These are phyloP conservation scores for Rhabditoides inermis DNA, from an alignment of 2,888 invertebrate species.

Conservation along the genomic window DNA sequence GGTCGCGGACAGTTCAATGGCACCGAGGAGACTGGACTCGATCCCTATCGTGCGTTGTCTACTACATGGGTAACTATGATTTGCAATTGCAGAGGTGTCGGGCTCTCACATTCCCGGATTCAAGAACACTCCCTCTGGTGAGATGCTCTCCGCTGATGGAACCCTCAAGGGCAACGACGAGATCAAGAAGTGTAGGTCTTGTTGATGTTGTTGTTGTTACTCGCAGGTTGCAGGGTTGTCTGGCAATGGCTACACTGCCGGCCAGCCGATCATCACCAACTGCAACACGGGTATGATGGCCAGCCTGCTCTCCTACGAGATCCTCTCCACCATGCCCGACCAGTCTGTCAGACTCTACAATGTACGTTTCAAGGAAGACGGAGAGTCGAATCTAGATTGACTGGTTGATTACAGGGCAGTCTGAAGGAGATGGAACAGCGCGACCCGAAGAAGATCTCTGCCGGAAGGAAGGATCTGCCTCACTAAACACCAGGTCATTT, in stretches of 20 bases:
- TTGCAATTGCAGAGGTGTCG: conserved; percentile 20
- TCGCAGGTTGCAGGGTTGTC: conserved; percentile 2
- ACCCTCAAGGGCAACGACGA: conserved; percentile 18
- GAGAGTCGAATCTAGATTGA: not conserved
- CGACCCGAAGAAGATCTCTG: conserved; percentile 40
- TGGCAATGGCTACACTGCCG: conserved; percentile 13
- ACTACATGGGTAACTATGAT: not conserved
- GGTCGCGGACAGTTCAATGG: conserved; percentile 40
- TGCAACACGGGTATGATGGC: conserved; percentile 33
- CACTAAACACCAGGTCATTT: not conserved
- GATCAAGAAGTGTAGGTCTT: conserved; percentile 16
- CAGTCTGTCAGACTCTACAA: conserved; percentile 23
- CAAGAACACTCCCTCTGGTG: conserved; percentile 28
- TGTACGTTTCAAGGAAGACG: too few species aligned
- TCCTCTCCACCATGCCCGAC: conserved; percentile 13
- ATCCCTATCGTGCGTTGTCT: conserved; percentile 15
- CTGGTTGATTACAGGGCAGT: conserved; percentile 26
- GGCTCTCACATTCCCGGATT: conserved; percentile 35
- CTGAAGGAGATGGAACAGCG: conserved; percentile 43
- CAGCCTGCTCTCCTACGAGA: conserved; percentile 28
- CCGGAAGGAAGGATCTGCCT: conserved; percentile 28
- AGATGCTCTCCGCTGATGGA: conserved; percentile 21
- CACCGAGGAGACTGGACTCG: conserved; percentile 35
- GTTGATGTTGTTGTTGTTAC: not conserved
- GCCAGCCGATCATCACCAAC: conserved; percentile 19